A percentile compares a stretch with the other conserved stretches of the same genome.
Evolutionary conservation across 2,113 vertebrate species (phyloP).

Genomic region (Colius striatus): DNA sequence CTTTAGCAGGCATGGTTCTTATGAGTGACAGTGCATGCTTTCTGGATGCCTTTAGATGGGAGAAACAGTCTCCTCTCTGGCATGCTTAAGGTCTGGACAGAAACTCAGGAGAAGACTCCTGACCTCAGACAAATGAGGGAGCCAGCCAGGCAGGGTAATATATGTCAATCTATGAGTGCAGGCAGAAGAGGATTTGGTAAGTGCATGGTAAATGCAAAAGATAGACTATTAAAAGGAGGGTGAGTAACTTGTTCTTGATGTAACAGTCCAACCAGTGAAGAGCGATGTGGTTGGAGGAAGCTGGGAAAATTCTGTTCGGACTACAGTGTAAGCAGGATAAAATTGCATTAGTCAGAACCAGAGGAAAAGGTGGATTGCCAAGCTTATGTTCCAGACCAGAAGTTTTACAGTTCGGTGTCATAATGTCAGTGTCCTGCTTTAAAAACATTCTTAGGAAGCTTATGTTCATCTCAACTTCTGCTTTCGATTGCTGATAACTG

Average conservation of each 20-base stretch:
- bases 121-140: not conserved
- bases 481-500: not conserved
- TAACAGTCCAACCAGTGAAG: not conserved
- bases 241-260: not conserved
- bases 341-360: not conserved
- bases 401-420: not conserved
- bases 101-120: not conserved
- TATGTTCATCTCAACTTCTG: conserved; percentile 2
- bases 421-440: not conserved
- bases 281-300: not conserved
- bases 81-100: not conserved
- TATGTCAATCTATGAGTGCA: not conserved
- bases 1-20: not conserved
- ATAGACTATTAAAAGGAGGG: not conserved
- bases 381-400: not conserved
- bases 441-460: not conserved
- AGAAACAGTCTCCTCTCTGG: not conserved
- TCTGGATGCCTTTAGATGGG: not conserved
- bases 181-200: not conserved
- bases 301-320: not conserved
- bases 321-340: not conserved
- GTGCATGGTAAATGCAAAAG: not conserved
- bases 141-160: not conserved
- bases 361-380: not conserved
- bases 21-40: fast-evolving